Percentiles rank a stretch among this genome's conserved stretches.
phyloP scores from a whole-genome alignment of 2,888 invertebrate species.

The Caenorhabditis plicata region DNA sequence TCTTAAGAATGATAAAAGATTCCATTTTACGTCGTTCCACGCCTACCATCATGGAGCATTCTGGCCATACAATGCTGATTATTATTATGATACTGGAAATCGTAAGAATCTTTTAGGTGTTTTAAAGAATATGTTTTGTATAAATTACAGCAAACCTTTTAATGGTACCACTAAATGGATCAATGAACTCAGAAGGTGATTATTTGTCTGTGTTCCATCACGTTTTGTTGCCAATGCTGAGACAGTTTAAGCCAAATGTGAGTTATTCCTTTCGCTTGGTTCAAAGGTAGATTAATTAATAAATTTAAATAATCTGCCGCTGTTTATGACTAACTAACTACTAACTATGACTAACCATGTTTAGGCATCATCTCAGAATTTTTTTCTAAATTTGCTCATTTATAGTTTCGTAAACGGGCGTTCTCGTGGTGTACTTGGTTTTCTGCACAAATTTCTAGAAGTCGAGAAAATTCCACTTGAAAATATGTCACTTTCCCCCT shows the following conservation, averaged over 20 bases:
- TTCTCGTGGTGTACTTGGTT: too few relatives aligned
- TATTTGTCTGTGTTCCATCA: slow-evolving; percentile 86
- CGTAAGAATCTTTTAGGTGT: slow-evolving; percentile 12
- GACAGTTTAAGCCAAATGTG: slow-evolving; percentile 64
- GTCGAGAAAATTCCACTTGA: too few relatives aligned
- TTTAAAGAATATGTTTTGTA: too few relatives aligned
- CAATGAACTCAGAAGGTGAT: slow-evolving; percentile 84
- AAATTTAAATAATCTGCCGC: too few relatives aligned
- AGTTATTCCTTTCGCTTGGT: neutral
- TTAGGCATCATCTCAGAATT: too few relatives aligned
- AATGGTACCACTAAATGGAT: slow-evolving; percentile 90
- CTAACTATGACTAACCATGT: too few relatives aligned
- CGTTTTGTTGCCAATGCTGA: slow-evolving; percentile 79
- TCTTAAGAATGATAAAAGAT: slow-evolving; percentile 28
- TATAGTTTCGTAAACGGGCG: too few relatives aligned
- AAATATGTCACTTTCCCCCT: too few relatives aligned
- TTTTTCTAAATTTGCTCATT: too few relatives aligned
- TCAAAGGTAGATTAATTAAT: slow-evolving; percentile 70
- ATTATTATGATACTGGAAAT: slow-evolving; percentile 31
- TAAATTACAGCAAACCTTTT: slow-evolving; percentile 79
- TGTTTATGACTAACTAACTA: too few relatives aligned
- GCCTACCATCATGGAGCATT: slow-evolving; percentile 47
- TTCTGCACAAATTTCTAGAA: too few relatives aligned
- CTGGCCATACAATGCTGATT: slow-evolving; percentile 47
- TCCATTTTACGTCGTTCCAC: slow-evolving; percentile 46